These are phyloP conservation scores for Riparia riparia DNA, from an alignment of 2,113 vertebrate species.

Conservation along the genomic window DNA sequence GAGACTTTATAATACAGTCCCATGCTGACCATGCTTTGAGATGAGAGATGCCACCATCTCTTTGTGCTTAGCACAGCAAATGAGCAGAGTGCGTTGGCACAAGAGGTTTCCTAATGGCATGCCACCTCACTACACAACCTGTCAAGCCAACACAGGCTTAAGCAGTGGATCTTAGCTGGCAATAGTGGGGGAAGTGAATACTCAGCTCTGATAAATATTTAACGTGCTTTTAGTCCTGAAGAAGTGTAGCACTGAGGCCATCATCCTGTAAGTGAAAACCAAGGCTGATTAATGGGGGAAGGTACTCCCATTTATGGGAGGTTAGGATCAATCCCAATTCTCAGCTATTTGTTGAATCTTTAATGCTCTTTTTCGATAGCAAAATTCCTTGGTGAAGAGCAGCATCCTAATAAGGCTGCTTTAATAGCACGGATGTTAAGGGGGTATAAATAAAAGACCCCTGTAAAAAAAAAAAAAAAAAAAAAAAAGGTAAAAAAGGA, in stretches of 20 bases:
- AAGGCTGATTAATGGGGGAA: slow-evolving; percentile 73
- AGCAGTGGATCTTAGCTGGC: slow-evolving; percentile 49
- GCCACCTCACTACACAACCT: slow-evolving; percentile 44
- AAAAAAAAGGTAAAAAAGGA: slow-evolving; percentile 46
- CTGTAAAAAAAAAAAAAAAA: slow-evolving; percentile 36
- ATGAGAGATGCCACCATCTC: slow-evolving; percentile 45
- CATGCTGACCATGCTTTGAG: slow-evolving; percentile 30
- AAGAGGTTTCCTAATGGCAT: slow-evolving; percentile 64
- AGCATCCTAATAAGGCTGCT: slow-evolving; percentile 63
- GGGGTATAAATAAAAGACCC: slow-evolving; percentile 56
- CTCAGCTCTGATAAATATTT: slow-evolving; percentile 77
- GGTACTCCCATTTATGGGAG: slow-evolving; percentile 72
- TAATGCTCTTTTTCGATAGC: slow-evolving; percentile 65
- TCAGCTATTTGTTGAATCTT: slow-evolving; percentile 72
- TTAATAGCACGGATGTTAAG: slow-evolving; percentile 52
- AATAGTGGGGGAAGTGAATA: slow-evolving; percentile 60
- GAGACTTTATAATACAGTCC: background rate
- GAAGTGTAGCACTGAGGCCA: slow-evolving; percentile 58
- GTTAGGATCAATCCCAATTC: slow-evolving; percentile 73
- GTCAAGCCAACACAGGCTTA: slow-evolving; percentile 5
- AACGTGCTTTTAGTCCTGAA: slow-evolving; percentile 74
- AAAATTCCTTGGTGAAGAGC: slow-evolving; percentile 60
- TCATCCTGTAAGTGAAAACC: slow-evolving; percentile 69
- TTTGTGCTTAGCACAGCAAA: slow-evolving; percentile 21
- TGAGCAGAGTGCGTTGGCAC: background rate